These are phyloP conservation scores for Hirudinaria manillensis DNA, from an alignment of 2,888 invertebrate genomes.

Conservation along the genomic window DNA sequence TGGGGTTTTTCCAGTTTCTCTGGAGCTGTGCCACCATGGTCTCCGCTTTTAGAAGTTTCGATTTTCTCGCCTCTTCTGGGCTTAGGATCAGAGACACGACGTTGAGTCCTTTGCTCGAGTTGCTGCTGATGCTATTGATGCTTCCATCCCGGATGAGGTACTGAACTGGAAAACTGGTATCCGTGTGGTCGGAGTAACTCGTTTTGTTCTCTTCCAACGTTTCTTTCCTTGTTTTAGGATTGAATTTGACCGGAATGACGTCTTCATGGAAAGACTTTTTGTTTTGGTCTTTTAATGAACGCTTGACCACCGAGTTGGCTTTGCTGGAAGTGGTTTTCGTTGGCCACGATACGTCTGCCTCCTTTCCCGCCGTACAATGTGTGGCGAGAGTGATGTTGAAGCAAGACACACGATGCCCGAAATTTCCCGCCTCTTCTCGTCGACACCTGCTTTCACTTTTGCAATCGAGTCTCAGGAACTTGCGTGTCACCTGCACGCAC, in stretches of 20 bases:
- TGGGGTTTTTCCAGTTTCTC: no score
- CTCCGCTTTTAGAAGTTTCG: not conserved
- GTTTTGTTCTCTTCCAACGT: not conserved
- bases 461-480: no score
- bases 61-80: not conserved
- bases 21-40: not conserved
- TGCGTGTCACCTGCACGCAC: no score
- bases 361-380: no score
- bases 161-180: not conserved
- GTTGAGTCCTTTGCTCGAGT: not conserved
- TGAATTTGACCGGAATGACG: no score
- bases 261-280: no score
- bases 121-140: not conserved
- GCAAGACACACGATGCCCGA: not conserved
- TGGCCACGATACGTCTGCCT: no score
- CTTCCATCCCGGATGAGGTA: not conserved
- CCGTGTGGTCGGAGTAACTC: not conserved
- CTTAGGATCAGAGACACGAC: not conserved
- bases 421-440: no score
- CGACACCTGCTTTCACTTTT: no score
- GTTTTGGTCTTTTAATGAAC: not conserved
- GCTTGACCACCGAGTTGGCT: not conserved
- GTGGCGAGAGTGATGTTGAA: no score
- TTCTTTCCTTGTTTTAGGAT: not conserved
- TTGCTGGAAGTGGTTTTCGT: not conserved